Conservation (phyloP, 2,113 vertebrate genomes). For the Cephalopterus ornatus region DNA sequence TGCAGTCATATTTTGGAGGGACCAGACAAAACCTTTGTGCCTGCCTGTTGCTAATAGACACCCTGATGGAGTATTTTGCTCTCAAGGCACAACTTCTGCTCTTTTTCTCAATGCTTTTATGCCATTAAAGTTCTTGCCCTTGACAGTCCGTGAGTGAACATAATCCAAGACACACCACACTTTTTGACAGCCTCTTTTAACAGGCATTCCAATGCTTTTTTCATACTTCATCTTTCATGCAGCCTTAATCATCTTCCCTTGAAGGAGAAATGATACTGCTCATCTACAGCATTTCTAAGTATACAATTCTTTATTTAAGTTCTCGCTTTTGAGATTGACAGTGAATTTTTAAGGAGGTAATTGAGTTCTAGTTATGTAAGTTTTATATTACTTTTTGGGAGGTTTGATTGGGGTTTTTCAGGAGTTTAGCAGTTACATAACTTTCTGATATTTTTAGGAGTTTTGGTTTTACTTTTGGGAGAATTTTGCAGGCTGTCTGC, state of each 20-base stretch:
- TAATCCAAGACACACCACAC: conserved; percentile 42
- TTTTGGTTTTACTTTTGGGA: background rate
- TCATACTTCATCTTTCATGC: conserved; percentile 56
- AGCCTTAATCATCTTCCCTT: conserved; percentile 16
- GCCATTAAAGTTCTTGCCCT: conserved; percentile 29
- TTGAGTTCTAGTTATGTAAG: background rate
- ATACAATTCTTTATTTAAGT: conserved; percentile 1
- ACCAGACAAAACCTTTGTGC: background rate
- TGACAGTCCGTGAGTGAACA: conserved; percentile 23
- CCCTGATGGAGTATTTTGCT: background rate
- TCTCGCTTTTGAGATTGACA: background rate
- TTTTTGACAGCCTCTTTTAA: conserved; percentile 50
- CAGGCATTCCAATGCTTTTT: conserved; percentile 40
- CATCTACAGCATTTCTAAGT: background rate
- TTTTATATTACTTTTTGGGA: background rate
- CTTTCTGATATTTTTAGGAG: background rate
- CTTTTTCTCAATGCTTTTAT: conserved; percentile 18
- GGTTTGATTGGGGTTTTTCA: background rate
- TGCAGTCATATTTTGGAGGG: background rate
- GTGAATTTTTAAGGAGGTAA: background rate
- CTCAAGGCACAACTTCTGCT: background rate
- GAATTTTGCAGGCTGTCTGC: background rate
- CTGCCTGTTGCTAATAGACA: background rate
- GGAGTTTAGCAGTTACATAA: background rate
- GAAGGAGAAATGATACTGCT: background rate